These are phyloP conservation scores for Coluber constrictor DNA, from an alignment of 2,797 vertebrate genomes.

Conservation along the genomic window DNA sequence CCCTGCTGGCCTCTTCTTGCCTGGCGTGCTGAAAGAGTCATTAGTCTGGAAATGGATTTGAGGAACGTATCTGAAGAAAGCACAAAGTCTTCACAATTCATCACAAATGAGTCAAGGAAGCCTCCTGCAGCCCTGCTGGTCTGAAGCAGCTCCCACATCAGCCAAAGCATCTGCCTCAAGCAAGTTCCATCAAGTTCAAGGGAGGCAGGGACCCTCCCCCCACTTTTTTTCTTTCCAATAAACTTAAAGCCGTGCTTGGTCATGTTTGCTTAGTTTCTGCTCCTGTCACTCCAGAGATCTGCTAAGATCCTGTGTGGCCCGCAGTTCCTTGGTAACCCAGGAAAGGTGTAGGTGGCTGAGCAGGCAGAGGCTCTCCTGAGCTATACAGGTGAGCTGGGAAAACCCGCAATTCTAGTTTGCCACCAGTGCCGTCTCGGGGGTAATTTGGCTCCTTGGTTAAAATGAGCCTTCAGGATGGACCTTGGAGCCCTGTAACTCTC, in stretches of 20 bases:
- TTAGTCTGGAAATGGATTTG: background rate
- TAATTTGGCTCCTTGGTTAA: background rate
- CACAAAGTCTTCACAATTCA: background rate
- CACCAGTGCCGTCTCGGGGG: background rate
- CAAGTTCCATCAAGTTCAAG: background rate
- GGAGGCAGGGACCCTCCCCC: background rate
- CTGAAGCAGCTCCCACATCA: background rate
- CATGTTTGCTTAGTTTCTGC: background rate
- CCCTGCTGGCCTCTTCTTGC: background rate
- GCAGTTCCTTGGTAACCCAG: background rate
- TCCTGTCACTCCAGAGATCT: background rate
- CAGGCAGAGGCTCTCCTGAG: background rate
- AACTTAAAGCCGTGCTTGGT: background rate
- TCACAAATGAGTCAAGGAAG: background rate
- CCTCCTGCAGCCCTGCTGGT: background rate
- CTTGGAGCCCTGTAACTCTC: background rate
- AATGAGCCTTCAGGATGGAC: background rate
- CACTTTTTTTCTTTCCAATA: background rate
- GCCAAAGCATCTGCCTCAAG: background rate
- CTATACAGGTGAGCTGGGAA: background rate
- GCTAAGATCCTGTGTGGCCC: background rate
- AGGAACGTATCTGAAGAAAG: background rate
- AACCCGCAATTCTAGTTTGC: background rate
- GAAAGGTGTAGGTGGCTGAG: background rate
- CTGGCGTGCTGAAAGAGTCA: background rate